Percentiles rank a stretch among this genome's conserved stretches.
Evolutionary conservation across 2,113 vertebrate genomes (phyloP).

Genomic region (Pseudopipra pipra): DNA sequence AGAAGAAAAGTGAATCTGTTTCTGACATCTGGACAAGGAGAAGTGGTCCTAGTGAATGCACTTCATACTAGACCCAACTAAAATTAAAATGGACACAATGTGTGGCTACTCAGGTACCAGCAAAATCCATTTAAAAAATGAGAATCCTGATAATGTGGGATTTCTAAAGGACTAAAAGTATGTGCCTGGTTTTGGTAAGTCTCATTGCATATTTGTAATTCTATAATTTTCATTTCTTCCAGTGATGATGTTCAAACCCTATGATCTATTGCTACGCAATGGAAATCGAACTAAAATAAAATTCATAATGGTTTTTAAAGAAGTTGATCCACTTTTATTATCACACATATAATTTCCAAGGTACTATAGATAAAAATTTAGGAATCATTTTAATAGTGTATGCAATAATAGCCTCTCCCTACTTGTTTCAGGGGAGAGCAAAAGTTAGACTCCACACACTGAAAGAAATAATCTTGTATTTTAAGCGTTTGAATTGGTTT

Average conservation of each 20-base stretch:
- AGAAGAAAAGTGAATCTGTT: neutral
- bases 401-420: neutral
- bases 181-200: neutral
- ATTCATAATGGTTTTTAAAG: neutral
- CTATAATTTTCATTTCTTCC: neutral
- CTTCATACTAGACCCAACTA: neutral
- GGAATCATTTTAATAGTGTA: neutral
- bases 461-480: neutral
- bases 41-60: neutral
- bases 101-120: neutral
- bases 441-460: neutral
- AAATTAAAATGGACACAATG: neutral
- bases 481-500: neutral
- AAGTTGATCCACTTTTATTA: neutral
- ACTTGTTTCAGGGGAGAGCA: neutral
- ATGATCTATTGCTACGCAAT: neutral
- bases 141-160: rapidly evolving
- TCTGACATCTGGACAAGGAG: neutral
- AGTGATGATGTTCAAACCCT: neutral
- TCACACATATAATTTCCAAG: neutral
- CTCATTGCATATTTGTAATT: neutral
- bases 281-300: neutral
- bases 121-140: neutral
- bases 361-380: neutral
- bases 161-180: neutral